Evolutionary conservation across 2,113 vertebrate species (phyloP), one percentile per base, ranked within the genome.

Genomic region (Pseudonaja textilis): DNA sequence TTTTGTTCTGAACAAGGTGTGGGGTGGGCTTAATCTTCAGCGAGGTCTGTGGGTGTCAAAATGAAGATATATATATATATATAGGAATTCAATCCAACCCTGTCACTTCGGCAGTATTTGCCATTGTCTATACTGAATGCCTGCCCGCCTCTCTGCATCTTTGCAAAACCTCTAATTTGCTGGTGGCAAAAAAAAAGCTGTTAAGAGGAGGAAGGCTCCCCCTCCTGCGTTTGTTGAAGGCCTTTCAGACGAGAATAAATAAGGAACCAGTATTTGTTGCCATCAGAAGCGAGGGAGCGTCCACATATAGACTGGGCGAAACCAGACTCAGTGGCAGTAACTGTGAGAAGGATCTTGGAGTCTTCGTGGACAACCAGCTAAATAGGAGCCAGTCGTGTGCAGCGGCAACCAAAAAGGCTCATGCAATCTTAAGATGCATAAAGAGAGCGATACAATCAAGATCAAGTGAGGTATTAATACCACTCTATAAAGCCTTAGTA

Each of bases 11-110:
- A 90, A 56, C 42, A 10, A 89, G 90, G 59, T 85, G 59, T 85
- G 12, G 55, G 54, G 55, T 93, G 54, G 94, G 95, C 94, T 94
- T 29, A 25, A 96, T 94, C 91, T 95, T 94, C 5, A 2, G 74
- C 94, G 92, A 26, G 61, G 42, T 88, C 52, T 42, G 57, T 47
- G n/a, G 34, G 45, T 10, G 16, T 9, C 85, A 42, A 92, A 45
- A 55, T 3, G 34, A 69, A 42, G n/a, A 34, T 55, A 54, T 88
- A 29, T 42, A 88, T 88, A 34, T 55, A 54, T 88, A 29, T 42
- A 88, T 88, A 88, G 29, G 39, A 64, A 23, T 34, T n/a, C 59
- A 29, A 59, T 22, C 34, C 59, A 47, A 54, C n/a, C 91, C 91
- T 3, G 26, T n/a, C 91, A 34, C 42, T 81, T 87, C 5, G 34